Evolutionary conservation across 1,140 invertebrate species (phyloP).

Genomic region (Orius laevigatus): DNA sequence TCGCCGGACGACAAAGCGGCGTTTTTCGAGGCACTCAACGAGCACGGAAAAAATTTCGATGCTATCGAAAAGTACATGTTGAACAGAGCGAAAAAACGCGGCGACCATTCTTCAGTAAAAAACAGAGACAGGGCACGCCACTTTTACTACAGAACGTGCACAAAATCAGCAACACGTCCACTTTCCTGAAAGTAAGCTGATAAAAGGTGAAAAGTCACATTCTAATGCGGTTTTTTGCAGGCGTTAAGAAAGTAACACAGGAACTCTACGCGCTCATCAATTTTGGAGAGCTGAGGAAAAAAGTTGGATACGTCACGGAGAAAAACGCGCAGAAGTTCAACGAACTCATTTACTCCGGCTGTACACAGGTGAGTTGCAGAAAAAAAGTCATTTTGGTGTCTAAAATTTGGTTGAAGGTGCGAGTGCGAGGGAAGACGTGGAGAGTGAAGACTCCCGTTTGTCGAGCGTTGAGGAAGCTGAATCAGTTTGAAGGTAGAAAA

Average conservation of each 20-base stretch:
- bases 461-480: constrained; percentile 69
- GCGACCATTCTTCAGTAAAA: constrained; percentile 36
- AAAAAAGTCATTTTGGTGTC: too few species aligned
- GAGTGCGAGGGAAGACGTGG: constrained; percentile 68
- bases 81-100: constrained; percentile 65
- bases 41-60: constrained; percentile 88
- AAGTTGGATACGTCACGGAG: constrained; percentile 58
- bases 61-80: constrained; percentile 71
- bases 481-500: constrained; percentile 61
- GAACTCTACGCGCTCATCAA: constrained; percentile 92
- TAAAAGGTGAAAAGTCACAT: not conserved
- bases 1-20: constrained; percentile 73
- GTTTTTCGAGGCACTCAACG: constrained; percentile 90
- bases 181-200: constrained; percentile 59
- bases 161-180: constrained; percentile 79
- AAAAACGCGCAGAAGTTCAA: constrained; percentile 69
- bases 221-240: constrained; percentile 29
- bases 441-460: constrained; percentile 84
- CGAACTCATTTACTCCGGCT: constrained; percentile 68
- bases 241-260: constrained; percentile 76
- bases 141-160: constrained; percentile 90
- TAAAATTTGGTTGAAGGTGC: constrained; percentile 30
- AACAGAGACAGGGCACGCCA: constrained; percentile 87
- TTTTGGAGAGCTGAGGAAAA: constrained; percentile 83
- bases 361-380: constrained; percentile 36